A percentile compares a stretch with the other conserved stretches of the same genome.
Conservation (phyloP, 2,888 invertebrate species). For the Candidula unifasciata region DNA sequence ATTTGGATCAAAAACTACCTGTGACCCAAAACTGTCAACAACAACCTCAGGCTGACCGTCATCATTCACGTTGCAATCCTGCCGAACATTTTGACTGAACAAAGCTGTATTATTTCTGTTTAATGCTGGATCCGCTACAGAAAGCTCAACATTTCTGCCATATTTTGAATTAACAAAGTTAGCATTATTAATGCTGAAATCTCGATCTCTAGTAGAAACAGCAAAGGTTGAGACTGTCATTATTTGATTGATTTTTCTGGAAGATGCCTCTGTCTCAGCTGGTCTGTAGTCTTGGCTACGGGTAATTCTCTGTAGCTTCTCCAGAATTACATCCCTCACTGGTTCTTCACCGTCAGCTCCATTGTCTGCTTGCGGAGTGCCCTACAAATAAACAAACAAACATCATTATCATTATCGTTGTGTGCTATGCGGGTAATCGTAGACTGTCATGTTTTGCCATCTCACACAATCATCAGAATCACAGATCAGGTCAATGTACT, state of each 20-base stretch:
- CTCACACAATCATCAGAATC: too few relatives aligned
- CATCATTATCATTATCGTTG: too few relatives aligned
- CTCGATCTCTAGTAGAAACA: neutral
- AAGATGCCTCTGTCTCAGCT: neutral
- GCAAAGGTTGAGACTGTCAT: neutral
- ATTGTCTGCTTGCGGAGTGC: neutral
- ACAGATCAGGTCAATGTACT: too few relatives aligned
- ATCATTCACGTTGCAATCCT: neutral
- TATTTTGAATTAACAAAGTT: neutral
- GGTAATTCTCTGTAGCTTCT: conserved; percentile 35
- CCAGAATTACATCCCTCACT: conserved; percentile 10
- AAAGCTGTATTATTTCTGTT: conserved; percentile 47
- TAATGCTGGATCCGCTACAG: neutral
- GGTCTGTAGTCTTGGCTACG: neutral
- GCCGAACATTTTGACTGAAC: neutral
- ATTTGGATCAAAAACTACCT: conserved; percentile 42
- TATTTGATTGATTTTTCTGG: neutral
- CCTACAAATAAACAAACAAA: neutral
- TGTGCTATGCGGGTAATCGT: too few relatives aligned
- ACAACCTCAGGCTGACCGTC: neutral
- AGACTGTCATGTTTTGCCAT: too few relatives aligned
- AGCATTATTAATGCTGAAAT: conserved; percentile 32
- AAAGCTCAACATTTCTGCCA: neutral
- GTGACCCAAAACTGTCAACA: conserved; percentile 31
- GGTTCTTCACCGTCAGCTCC: neutral